Evolutionary conservation across 2,113 vertebrate species (phyloP).

Genomic region (Melospiza melodia): DNA sequence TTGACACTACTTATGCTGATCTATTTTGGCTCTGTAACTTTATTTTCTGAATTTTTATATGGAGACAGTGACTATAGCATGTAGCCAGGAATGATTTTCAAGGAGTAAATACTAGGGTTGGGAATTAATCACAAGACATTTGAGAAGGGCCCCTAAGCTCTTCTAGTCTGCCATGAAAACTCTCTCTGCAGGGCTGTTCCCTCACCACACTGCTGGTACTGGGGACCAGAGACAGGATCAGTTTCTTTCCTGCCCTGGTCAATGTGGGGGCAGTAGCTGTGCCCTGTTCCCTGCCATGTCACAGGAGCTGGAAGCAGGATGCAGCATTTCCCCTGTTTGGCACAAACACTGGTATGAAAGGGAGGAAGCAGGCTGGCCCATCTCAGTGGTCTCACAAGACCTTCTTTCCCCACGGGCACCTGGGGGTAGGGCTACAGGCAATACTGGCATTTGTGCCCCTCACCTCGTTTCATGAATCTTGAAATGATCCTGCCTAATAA

Average conservation of each 20-base stretch:
- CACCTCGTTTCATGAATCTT: not conserved
- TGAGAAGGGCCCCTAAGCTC: not conserved
- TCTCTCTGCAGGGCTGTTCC: not conserved
- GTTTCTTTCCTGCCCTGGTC: not conserved
- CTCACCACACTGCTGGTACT: accelerated
- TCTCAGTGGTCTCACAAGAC: not conserved
- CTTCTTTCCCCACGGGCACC: not conserved
- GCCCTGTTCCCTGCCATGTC: not conserved
- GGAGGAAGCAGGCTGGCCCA: not conserved
- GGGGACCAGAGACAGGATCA: not conserved
- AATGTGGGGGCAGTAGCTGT: not conserved
- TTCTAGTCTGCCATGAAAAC: not conserved
- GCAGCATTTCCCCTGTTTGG: not conserved
- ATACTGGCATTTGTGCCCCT: not conserved
- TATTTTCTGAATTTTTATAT: not conserved
- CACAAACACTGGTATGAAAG: not conserved
- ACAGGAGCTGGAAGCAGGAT: not conserved
- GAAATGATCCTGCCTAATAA: constrained; percentile 9
- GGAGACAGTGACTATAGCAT: not conserved
- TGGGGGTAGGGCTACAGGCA: not conserved
- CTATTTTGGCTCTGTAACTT: not conserved
- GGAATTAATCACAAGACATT: not conserved
- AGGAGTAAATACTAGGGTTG: not conserved
- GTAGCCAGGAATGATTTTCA: not conserved
- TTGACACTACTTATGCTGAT: not conserved